Base-by-base conservation (phyloP, 37 sponge, comb jelly and placozoan genomes). In the Cladorhizidae sp. region DNA sequence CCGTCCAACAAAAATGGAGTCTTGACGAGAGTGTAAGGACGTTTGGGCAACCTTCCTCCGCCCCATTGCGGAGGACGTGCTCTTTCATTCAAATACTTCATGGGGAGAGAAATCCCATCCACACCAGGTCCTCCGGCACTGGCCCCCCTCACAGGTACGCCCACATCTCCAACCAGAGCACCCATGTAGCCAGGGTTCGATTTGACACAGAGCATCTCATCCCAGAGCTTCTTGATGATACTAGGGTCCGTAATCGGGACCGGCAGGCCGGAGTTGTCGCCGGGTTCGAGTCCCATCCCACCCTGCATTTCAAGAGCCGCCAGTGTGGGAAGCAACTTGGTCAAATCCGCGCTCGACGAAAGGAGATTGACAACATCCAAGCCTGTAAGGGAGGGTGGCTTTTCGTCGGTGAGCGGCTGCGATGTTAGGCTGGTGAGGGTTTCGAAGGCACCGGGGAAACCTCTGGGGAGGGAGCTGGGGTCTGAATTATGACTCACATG, bases 1-100 rank as follows among this genome's bases (percentile, higher is more conserved):
- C 62, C 55, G 31, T 87, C 83, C 77, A 81, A 35, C 62, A 81
- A 49, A 21, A 87, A 55, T 1, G 87, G 68, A 36, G 49, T 57
- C 9, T 65, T 65, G 18, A 3, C 36, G 12, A 65, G 67, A 0
- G 81, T 6, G 31, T 80, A 69, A 20, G 76, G 23, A 20, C 45
- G 69, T n/a, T 57, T 58, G 59, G 70, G 51, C 32, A 43, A 35
- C 1, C 14, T 57, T n/a, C 59, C 63, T 29, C 72, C 82, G 6
- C 56, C 56, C 1, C 1, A 1, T 71, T 70, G 72, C 2, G 37
- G 61, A 41, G 1, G 63, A 22, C 38, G 38, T 12, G 36, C 56
- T 18, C 36, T 43, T 33, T 37, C 57, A 17, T 74, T 54, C n/a
- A 28, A 36, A 18, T 37, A 65, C 31, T 65, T 32, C 35, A 14